Conservation (phyloP, 2,888 invertebrate genomes). For the Eupithecia insigniata region DNA sequence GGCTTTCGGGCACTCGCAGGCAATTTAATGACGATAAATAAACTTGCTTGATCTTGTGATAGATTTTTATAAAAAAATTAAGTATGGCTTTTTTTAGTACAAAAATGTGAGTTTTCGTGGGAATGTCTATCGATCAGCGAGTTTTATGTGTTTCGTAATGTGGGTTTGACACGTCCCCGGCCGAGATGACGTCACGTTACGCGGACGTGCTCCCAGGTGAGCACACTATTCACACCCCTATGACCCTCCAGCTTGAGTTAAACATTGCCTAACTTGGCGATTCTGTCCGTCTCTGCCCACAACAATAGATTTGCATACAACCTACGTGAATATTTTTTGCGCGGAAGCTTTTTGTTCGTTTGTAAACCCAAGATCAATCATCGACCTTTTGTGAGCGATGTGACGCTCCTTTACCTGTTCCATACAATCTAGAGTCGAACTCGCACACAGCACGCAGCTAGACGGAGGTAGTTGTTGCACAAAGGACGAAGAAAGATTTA, state of each 20-base stretch:
- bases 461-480: slow-evolving; percentile 4
- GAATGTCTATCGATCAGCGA: slow-evolving; percentile 18
- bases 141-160: slow-evolving; percentile 33
- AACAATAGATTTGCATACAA: slow-evolving; percentile 59
- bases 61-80: slow-evolving; percentile 17
- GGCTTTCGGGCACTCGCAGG: no score
- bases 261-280: not conserved
- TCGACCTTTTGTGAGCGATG: slow-evolving; percentile 44
- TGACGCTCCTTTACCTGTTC: slow-evolving; percentile 49
- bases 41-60: not conserved
- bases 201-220: not conserved
- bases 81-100: slow-evolving; percentile 21
- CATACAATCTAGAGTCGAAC: not conserved
- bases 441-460: not conserved
- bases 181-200: not conserved
- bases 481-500: slow-evolving; percentile 18
- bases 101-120: slow-evolving; percentile 18
- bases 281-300: slow-evolving; percentile 1
- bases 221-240: not conserved
- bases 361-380: slow-evolving; percentile 51
- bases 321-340: slow-evolving; percentile 51
- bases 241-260: not conserved
- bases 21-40: not conserved
- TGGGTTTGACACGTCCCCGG: not conserved
- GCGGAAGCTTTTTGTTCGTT: slow-evolving; percentile 52